A percentile compares a stretch with the other conserved stretches of the same genome.
Evolutionary conservation across 2,888 invertebrate species (phyloP).

Genomic region (Azorinus chamasolen): DNA sequence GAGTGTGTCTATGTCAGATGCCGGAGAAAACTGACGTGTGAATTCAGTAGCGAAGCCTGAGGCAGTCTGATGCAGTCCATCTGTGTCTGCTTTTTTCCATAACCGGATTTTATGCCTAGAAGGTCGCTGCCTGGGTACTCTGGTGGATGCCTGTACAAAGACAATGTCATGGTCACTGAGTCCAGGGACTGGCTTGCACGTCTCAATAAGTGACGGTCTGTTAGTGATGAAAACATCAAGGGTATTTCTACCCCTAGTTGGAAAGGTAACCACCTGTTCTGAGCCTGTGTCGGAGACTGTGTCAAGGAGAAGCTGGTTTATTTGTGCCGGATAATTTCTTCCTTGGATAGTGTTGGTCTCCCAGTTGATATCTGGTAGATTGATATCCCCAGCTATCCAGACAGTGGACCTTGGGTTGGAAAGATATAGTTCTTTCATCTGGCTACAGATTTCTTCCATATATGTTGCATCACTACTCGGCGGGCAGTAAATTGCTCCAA

Average conservation of each 20-base stretch:
- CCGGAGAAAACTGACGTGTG: not conserved
- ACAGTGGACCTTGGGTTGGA: not conserved
- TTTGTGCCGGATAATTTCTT: not conserved
- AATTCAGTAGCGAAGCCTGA: not conserved
- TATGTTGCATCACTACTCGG: not conserved
- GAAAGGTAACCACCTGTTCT: slow-evolving; percentile 25
- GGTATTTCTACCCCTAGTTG: slow-evolving; percentile 20
- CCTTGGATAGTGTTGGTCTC: slow-evolving; percentile 1
- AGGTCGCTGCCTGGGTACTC: not conserved
- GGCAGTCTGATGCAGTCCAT: not conserved
- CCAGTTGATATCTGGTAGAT: slow-evolving; percentile 35
- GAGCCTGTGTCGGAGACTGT: slow-evolving; percentile 8
- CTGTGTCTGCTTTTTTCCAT: slow-evolving; percentile 10
- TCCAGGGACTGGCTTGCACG: slow-evolving; percentile 15
- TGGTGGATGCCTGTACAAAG: not conserved
- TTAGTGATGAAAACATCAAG: slow-evolving; percentile 36
- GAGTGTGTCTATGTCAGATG: not conserved
- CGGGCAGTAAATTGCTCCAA: slow-evolving; percentile 12
- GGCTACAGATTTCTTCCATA: not conserved
- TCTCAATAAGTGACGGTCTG: slow-evolving; percentile 17
- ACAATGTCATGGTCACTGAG: slow-evolving; percentile 33
- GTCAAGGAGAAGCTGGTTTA: slow-evolving; percentile 9
- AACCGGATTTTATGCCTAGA: not conserved
- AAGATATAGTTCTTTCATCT: not conserved
- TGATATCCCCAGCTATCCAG: slow-evolving; percentile 4